A percentile compares a stretch with the other conserved stretches of the same genome.
Evolutionary conservation across 2,888 invertebrate genomes (phyloP).

Genomic region (Noctua pronuba): DNA sequence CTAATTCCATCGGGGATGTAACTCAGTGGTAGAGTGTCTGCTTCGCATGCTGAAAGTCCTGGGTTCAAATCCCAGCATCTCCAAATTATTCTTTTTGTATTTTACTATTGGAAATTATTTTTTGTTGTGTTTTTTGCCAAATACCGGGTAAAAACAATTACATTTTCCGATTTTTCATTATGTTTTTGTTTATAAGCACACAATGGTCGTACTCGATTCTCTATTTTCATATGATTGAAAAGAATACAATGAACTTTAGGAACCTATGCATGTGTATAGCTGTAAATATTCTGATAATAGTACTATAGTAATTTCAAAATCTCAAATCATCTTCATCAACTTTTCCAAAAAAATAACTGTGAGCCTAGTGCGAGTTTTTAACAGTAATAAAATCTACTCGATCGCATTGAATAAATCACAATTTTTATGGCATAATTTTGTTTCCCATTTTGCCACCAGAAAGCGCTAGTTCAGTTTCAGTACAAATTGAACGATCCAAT

Average conservation of each 20-base stretch:
- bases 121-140: no score
- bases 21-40: slow-evolving; percentile 91
- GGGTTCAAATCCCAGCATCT: slow-evolving; percentile 92
- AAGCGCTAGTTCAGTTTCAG: neutral
- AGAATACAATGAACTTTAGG: neutral
- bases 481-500: neutral
- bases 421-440: neutral
- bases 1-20: slow-evolving; percentile 80
- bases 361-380: neutral
- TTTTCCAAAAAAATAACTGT: neutral
- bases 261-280: neutral
- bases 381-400: neutral
- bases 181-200: neutral
- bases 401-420: neutral
- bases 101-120: neutral
- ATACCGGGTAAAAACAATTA: no score
- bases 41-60: slow-evolving; percentile 93
- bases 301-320: neutral
- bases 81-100: slow-evolving; percentile 73
- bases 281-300: neutral
- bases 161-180: neutral
- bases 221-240: neutral
- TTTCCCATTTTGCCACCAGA: neutral
- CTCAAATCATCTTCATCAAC: neutral
- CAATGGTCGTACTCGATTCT: neutral